These are phyloP conservation scores for Campylomormyrus numenius DNA, from an alignment of 2,113 vertebrate genomes.

Conservation along the genomic window DNA sequence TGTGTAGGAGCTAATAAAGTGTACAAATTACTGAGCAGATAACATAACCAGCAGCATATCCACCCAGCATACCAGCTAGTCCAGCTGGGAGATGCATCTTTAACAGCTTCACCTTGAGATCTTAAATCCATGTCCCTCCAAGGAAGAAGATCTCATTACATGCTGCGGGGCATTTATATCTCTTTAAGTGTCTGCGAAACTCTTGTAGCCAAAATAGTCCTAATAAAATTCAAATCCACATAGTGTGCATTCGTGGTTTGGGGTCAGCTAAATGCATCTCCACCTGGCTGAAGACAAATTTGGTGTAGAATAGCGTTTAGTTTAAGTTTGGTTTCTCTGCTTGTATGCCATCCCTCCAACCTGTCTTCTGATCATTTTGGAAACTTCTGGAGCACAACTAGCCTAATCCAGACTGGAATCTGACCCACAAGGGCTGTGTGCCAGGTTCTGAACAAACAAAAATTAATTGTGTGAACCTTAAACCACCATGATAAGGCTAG, in stretches of 20 bases:
- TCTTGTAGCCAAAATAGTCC: background rate
- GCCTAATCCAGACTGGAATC: background rate
- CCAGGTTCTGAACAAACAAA: background rate
- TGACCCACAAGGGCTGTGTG: background rate
- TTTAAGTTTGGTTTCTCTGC: background rate
- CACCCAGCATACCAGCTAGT: background rate
- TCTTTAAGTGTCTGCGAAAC: background rate
- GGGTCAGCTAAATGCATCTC: background rate
- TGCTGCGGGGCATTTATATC: background rate
- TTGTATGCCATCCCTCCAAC: background rate
- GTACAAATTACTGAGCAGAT: background rate
- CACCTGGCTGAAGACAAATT: background rate
- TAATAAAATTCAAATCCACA: conserved; percentile 2
- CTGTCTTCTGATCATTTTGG: background rate
- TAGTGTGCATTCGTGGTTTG: background rate
- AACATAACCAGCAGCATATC: background rate
- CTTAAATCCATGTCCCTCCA: background rate
- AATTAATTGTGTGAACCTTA: background rate
- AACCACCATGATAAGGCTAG: background rate
- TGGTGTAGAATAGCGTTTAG: background rate
- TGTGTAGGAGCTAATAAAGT: background rate
- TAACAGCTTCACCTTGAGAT: background rate
- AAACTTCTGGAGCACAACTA: background rate
- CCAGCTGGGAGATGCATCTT: background rate
- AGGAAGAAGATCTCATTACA: background rate